Evolutionary conservation across 2,888 invertebrate species (phyloP), one percentile per base, ranked within the genome.

Genomic region (Acleris literana): DNA sequence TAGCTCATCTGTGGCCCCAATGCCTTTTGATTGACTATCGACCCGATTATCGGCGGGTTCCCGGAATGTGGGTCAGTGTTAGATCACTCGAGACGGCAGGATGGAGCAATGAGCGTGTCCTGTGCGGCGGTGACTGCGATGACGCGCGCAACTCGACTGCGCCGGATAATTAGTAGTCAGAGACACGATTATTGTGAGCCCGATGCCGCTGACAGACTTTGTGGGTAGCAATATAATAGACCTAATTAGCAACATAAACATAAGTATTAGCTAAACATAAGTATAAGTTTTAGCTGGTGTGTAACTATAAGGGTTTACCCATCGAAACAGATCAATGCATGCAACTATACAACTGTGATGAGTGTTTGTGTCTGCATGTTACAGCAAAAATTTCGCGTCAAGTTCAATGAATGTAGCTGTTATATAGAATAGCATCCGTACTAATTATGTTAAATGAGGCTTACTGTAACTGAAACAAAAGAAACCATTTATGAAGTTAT

Each of bases 51-150:
- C 74, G 70, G 39, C 60, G 69, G 70, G 75, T 83, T 84, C 81
- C 74, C 65, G 77, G 80, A 82, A 90, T 85, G 72, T 86, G 79
- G 90, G 90, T 90, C 90, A 90, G 83, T 90, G 85, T 86, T 86
- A 84, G 80, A 76, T 75, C 65, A 39, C 60, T 67, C 48, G 51
- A 59, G 56, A 63, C 54, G 75, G 71, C 90, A 87, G 90, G 90
- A 90, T 84, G 85, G 76, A 72, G 78, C 84, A 89, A 89, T 88
- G 78, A 85, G 77, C 72, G 63, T 63, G 67, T 58, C 67, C 63
- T 63, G 63, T 20, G 39, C 39, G 54, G 54, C 76, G 74, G 71
- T 71, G 64, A 76, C 75, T 79, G 69, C 62, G 66, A 72, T 71
- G 67, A 72, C 66, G 73, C 72, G 73, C 57, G 72, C 48, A 25